Percentiles rank a stretch among this genome's conserved stretches.
Evolutionary conservation across 1,140 invertebrate genomes (phyloP).

Genomic region (Chlorops oryzae): DNA sequence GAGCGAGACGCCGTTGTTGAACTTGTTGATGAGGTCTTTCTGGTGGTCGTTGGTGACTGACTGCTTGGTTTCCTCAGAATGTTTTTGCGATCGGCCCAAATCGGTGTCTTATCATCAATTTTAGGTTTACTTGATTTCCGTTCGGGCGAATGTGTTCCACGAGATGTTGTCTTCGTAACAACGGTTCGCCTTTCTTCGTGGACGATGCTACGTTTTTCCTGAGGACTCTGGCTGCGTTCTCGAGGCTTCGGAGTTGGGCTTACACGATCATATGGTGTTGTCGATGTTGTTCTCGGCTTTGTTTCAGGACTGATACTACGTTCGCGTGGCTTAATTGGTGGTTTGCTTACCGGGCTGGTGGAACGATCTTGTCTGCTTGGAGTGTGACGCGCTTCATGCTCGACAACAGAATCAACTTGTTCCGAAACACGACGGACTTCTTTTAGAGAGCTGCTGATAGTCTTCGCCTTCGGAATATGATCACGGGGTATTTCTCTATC

Average conservation of each 20-base stretch:
- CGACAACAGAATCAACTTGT: too few relatives aligned
- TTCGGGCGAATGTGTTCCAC: slow-evolving; percentile 16
- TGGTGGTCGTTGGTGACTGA: slow-evolving; percentile 22
- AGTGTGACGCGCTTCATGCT: background rate
- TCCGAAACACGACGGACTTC: slow-evolving; percentile 14
- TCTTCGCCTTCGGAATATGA: slow-evolving; percentile 19
- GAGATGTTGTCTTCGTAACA: slow-evolving; percentile 8
- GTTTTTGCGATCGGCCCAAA: slow-evolving; percentile 53
- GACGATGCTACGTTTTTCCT: slow-evolving; percentile 5
- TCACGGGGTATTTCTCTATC: slow-evolving; percentile 6
- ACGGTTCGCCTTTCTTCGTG: background rate
- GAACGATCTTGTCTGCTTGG: too few relatives aligned
- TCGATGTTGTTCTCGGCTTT: background rate
- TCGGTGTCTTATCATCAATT: slow-evolving; percentile 48
- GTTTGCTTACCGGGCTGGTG: slow-evolving; percentile 25
- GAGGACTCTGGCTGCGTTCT: background rate
- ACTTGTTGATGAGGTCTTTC: slow-evolving; percentile 10
- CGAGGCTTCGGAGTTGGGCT: slow-evolving; percentile 7
- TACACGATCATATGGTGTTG: background rate
- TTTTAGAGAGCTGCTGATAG: slow-evolving; percentile 14
- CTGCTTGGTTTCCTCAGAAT: slow-evolving; percentile 34
- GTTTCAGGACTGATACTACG: slow-evolving; percentile 21
- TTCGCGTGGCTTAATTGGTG: slow-evolving; percentile 33
- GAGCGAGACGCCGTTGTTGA: slow-evolving; percentile 46
- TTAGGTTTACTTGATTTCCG: slow-evolving; percentile 15